These are phyloP conservation scores for Agriotes lineatus DNA, from an alignment of 2,888 invertebrate genomes.

Conservation along the genomic window DNA sequence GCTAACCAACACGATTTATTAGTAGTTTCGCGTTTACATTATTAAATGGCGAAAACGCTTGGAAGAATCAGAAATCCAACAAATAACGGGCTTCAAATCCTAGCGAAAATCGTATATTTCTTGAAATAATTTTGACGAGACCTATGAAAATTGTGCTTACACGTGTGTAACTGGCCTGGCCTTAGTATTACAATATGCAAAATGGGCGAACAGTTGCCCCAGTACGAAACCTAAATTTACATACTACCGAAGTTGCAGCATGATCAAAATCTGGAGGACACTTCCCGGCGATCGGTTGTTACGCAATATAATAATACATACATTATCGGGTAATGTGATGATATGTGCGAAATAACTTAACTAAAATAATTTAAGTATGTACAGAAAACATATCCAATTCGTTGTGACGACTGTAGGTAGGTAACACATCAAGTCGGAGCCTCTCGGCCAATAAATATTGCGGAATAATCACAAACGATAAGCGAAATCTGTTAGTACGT, in stretches of 20 bases:
- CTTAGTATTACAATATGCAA: constrained; percentile 20
- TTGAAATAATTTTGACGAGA: not conserved
- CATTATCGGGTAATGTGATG: constrained; percentile 31
- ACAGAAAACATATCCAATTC: constrained; percentile 21
- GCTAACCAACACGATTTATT: not conserved
- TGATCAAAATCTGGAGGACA: constrained; percentile 13
- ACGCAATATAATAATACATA: constrained; percentile 2
- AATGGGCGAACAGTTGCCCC: not conserved
- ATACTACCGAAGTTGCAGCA: constrained; percentile 7
- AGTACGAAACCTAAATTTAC: constrained; percentile 15
- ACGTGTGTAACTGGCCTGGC: constrained; percentile 23
- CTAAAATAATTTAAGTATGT: constrained; percentile 8
- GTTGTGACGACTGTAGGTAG: constrained; percentile 29
- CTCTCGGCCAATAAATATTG: too few species aligned
- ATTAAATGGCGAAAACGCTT: constrained; percentile 18
- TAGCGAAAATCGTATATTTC: not conserved
- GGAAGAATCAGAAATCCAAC: constrained; percentile 34
- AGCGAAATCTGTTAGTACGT: not conserved
- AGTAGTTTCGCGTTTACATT: constrained; percentile 23
- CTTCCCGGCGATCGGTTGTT: constrained; percentile 18
- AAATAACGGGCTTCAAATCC: not conserved
- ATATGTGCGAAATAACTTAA: constrained; percentile 35
- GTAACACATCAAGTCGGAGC: constrained; percentile 4
- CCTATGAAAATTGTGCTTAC: constrained; percentile 19
- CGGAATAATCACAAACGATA: too few species aligned